Percentiles rank a stretch among this genome's conserved stretches.
Conservation (phyloP, 2,888 invertebrate genomes). For the Vesta saturnalis region DNA sequence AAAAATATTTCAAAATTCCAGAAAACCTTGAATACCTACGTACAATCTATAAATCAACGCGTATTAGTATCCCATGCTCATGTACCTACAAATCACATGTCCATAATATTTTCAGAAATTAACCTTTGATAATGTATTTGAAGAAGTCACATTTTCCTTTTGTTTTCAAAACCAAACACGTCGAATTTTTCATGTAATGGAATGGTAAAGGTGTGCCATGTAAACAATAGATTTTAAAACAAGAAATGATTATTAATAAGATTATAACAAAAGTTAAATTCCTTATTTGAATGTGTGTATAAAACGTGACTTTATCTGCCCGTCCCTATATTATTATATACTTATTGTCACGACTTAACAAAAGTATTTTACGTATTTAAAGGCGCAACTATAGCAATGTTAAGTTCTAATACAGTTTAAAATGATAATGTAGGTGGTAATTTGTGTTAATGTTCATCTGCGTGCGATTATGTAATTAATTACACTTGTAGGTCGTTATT, state of each 20-base stretch:
- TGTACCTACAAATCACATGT: no score
- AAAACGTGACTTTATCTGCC: constrained; percentile 32
- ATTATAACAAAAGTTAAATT: constrained; percentile 28
- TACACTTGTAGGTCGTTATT: no score
- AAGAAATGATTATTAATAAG: constrained; percentile 23
- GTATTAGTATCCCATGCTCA: no score
- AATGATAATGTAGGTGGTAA: background rate
- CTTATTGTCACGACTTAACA: constrained; percentile 19
- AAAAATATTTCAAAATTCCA: no score
- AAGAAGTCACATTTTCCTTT: constrained; percentile 16
- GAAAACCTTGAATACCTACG: no score
- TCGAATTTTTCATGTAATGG: constrained; percentile 14
- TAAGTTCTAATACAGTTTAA: background rate
- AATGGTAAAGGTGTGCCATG: constrained; percentile 24
- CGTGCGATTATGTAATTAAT: background rate
- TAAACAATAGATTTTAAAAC: constrained; percentile 18
- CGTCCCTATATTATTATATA: constrained; percentile 17
- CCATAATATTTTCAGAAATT: no score
- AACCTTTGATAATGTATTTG: no score
- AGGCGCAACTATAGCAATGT: background rate
- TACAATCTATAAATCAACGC: no score
- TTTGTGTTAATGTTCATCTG: background rate
- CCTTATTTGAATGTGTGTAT: constrained; percentile 26
- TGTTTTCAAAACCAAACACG: background rate
- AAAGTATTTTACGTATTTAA: constrained; percentile 12